A percentile compares a stretch with the other conserved stretches of the same genome.
Conservation (phyloP, 2,113 vertebrate genomes). For the Platysternon megacephalum region DNA sequence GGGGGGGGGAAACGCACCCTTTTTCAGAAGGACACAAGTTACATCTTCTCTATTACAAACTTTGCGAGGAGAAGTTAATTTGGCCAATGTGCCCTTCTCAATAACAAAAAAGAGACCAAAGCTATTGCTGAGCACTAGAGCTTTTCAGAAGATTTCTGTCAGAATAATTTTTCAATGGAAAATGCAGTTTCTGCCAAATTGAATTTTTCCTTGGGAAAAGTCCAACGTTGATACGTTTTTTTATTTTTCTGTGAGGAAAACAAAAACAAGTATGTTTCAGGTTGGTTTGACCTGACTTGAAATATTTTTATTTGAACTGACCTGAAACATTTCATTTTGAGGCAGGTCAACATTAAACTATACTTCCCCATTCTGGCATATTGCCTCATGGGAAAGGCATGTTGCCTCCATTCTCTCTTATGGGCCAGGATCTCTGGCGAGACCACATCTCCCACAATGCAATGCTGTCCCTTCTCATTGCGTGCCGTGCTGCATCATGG, state of each 20-base stretch:
- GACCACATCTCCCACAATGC: not conserved
- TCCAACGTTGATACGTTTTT: too few relatives aligned
- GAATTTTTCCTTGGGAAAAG: not conserved
- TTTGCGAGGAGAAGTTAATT: not conserved
- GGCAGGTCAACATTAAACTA: not conserved
- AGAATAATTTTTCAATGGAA: not conserved
- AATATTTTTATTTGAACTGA: not conserved
- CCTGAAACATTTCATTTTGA: not conserved
- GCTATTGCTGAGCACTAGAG: not conserved
- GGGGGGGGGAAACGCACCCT: not conserved
- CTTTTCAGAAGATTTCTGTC: not conserved
- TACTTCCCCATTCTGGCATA: not conserved
- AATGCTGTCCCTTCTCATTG: not conserved
- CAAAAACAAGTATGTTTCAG: not conserved
- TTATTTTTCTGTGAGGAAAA: not conserved
- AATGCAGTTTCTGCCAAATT: not conserved
- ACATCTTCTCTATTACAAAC: not conserved
- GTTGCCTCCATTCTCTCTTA: not conserved
- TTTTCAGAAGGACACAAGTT: not conserved
- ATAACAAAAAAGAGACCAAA: constrained; percentile 1
- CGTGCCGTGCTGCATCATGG: not conserved
- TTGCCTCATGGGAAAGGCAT: not conserved
- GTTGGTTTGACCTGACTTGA: not conserved
- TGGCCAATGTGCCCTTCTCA: not conserved
- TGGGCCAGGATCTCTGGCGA: not conserved